phyloP scores from a whole-genome alignment of 2,797 vertebrate genomes.

The Aphelocoma californica region DNA sequence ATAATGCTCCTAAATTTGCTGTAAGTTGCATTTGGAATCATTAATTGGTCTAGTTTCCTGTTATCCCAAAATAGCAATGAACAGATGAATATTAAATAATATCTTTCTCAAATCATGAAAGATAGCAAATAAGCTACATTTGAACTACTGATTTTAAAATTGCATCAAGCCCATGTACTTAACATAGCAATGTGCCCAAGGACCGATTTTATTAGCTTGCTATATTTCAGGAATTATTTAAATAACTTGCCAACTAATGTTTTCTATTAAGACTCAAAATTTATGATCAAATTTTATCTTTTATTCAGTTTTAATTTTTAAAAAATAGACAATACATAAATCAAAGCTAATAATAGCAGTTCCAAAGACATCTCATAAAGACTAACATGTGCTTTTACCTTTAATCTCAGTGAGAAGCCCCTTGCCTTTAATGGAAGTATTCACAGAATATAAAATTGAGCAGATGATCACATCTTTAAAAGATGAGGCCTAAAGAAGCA shows the following conservation, averaged over 20 bases:
- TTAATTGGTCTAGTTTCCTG: neutral
- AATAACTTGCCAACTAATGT: neutral
- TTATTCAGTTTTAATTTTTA: neutral
- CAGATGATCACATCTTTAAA: slow-evolving; percentile 24
- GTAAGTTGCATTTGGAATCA: neutral
- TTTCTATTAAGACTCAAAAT: slow-evolving; percentile 1
- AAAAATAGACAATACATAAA: neutral
- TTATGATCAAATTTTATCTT: neutral
- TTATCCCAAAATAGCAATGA: neutral
- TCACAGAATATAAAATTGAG: slow-evolving; percentile 10
- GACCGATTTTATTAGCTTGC: neutral
- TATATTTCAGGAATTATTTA: neutral
- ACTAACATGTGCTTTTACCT: slow-evolving; percentile 20
- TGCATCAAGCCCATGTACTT: neutral
- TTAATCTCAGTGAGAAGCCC: slow-evolving; percentile 35
- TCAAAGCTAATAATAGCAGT: slow-evolving; percentile 6
- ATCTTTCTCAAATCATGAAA: neutral
- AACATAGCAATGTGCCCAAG: neutral
- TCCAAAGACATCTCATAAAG: neutral
- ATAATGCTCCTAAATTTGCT: neutral
- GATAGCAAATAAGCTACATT: neutral
- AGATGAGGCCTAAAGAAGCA: slow-evolving; percentile 3
- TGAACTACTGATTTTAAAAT: neutral
- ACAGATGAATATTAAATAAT: neutral
- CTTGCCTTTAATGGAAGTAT: slow-evolving; percentile 11